Base-by-base conservation (phyloP, 2,888 invertebrate species). In the Papilio elwesi region DNA sequence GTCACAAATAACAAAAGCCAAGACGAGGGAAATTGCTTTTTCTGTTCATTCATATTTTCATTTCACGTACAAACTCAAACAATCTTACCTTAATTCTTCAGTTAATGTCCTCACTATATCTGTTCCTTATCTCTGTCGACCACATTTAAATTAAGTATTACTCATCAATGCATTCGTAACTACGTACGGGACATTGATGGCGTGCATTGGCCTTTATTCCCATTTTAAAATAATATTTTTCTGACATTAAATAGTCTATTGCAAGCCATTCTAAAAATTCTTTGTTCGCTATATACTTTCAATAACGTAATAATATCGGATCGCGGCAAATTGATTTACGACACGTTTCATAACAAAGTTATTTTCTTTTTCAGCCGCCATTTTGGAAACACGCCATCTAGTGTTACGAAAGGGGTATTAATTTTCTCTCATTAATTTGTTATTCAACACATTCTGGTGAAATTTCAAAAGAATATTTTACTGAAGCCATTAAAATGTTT, bases 381-480 rank as follows among this genome's bases (percentile, higher is more conserved):
- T 38, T 13, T 12, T 55, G 12, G n/a, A n/a, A 36, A 9, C 59
- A 8, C n/a, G 9, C 59, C 57, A 38, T 38, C 59, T 59, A 38
- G 13, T 38, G 5, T 59, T 59, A 59, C 59, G 59, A 62, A 62
- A 62, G 59, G 43, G 38, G 43, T 43, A 62, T 62, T 43, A 59
- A 43, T 62, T 62, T 59, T 62, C 59, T 15, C 43, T 43, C 59
- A 43, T 62, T 62, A 62, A 62, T 62, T 62, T 15, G 43, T 11
- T 62, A 15, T 62, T 62, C 9, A 43, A 59, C 59, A 8, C 57
- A n/a, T n/a, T 43, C 13, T 0, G 13, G 36, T 57, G 1, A 13
- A 1, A 57, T 62, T 36, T 59, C 38, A 36, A n/a, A 55, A 55
- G 12, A 16, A 2, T 59, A n/a, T 8, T 38, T 59, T 62, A 2